Evolutionary conservation across 2,113 vertebrate species (phyloP).

Genomic region (Sylvilagus bachmani): DNA sequence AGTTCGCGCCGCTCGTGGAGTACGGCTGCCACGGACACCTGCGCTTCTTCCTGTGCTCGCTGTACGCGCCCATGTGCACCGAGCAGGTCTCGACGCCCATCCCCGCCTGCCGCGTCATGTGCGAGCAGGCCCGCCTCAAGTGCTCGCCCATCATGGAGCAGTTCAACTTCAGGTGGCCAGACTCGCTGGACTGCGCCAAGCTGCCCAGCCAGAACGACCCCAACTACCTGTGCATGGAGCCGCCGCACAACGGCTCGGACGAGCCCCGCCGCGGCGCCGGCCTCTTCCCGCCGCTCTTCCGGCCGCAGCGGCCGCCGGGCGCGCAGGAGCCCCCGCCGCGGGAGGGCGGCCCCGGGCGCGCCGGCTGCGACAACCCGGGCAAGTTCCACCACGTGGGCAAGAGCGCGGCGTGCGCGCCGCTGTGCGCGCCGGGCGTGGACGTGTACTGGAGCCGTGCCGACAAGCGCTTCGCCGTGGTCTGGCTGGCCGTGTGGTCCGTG

Average conservation of each 20-base stretch:
- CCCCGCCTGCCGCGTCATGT: constrained; percentile 98
- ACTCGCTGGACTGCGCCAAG: constrained; percentile 95
- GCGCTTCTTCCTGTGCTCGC: constrained; percentile 97
- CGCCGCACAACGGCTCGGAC: constrained; percentile 95
- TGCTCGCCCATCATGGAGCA: constrained; percentile 97
- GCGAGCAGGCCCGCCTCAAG: constrained; percentile 95
- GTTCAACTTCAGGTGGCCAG: constrained; percentile 97
- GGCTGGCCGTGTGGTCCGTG: constrained; percentile 97
- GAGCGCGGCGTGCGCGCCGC: constrained; percentile 96
- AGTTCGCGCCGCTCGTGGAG: constrained; percentile 95
- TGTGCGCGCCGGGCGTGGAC: constrained; percentile 95
- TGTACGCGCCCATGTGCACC: constrained; percentile 99
- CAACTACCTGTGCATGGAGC: constrained; percentile 98
- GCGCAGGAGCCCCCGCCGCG: constrained; percentile 89
- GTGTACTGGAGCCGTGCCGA: constrained; percentile 97
- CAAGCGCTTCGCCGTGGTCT: constrained; percentile 96
- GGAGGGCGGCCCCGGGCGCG: constrained; percentile 88
- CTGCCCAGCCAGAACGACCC: constrained; percentile 98
- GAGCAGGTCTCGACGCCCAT: constrained; percentile 98
- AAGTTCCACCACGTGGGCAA: constrained; percentile 99
- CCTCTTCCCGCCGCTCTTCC: constrained; percentile 93
- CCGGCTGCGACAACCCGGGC: constrained; percentile 92
- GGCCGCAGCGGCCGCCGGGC: constrained; percentile 91
- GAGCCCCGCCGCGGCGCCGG: constrained; percentile 93
- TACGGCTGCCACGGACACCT: constrained; percentile 96